Evolutionary conservation across 2,797 vertebrate genomes (phyloP).

Genomic region (Parauchenoglanis ngamensis): DNA sequence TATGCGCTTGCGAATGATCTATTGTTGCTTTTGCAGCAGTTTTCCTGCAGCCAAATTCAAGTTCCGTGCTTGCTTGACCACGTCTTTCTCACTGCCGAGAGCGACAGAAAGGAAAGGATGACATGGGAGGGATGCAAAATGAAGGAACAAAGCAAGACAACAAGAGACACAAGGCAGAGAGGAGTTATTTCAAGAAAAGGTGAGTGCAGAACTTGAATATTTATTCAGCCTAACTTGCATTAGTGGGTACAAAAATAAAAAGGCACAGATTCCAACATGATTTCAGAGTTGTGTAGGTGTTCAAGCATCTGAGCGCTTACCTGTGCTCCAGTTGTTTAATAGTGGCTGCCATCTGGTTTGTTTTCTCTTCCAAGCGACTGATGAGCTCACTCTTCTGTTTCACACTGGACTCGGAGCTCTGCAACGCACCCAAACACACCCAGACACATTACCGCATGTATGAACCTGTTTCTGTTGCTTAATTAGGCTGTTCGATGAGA

Average conservation of each 20-base stretch:
- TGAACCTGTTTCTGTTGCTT: background rate
- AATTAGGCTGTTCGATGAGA: background rate
- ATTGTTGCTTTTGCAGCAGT: constrained; percentile 90
- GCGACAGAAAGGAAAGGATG: constrained; percentile 58
- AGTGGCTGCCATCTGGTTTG: constrained; percentile 93
- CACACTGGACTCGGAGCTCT: constrained; percentile 86
- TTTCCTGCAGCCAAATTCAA: constrained; percentile 91
- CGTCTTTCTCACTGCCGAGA: constrained; percentile 89
- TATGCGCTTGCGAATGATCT: constrained; percentile 58
- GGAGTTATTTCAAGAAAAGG: constrained; percentile 56
- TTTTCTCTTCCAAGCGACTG: constrained; percentile 92
- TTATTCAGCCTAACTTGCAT: background rate
- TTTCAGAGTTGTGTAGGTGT: background rate
- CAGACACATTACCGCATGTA: constrained; percentile 6
- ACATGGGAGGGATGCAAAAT: constrained; percentile 67
- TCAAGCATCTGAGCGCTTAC: constrained; percentile 69
- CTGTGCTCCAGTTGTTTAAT: constrained; percentile 96
- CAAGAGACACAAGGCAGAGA: constrained; percentile 67
- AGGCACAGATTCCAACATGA: background rate
- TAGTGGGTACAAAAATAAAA: background rate
- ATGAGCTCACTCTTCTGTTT: constrained; percentile 95
- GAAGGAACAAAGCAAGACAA: constrained; percentile 58
- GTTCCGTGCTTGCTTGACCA: constrained; percentile 96
- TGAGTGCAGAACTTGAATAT: constrained; percentile 24
- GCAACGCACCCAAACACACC: constrained; percentile 42